Percentiles rank a stretch among this genome's conserved stretches.
These are phyloP conservation scores for Trachythela sp. DNA, from an alignment of 64 coral and sea anemone genomes.

Conservation along the genomic window DNA sequence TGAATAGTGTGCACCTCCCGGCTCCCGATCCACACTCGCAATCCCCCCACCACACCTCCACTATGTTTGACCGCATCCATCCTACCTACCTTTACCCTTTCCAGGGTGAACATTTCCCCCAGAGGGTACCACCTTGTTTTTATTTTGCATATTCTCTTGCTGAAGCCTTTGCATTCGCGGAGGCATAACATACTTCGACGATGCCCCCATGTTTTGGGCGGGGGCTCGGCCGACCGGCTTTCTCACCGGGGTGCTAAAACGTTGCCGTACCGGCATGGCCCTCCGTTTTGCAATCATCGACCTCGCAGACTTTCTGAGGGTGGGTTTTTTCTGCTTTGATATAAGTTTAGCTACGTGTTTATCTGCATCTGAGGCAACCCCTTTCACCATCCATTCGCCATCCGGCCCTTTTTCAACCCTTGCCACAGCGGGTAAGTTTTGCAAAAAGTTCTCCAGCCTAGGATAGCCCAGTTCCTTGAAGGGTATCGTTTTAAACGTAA, in stretches of 20 bases:
- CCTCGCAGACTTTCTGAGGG: slow-evolving; percentile 42
- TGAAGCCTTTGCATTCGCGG: not conserved
- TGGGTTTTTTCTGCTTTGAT: slow-evolving; percentile 84
- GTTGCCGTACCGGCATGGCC: no score
- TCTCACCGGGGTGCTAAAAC: not conserved
- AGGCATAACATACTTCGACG: not conserved
- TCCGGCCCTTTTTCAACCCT: slow-evolving; percentile 45
- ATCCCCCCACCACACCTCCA: no score
- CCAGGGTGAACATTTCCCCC: not conserved
- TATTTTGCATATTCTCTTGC: not conserved
- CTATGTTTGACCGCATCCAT: no score
- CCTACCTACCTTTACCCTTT: not conserved
- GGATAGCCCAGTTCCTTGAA: slow-evolving; percentile 59
- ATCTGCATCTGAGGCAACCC: slow-evolving; percentile 69
- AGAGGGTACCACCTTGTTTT: no score
- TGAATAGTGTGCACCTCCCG: no score
- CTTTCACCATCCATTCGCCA: slow-evolving; percentile 68
- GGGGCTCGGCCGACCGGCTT: not conserved
- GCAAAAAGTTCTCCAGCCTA: slow-evolving; percentile 62
- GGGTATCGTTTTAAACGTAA: slow-evolving; percentile 62
- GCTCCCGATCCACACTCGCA: no score
- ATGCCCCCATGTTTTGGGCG: not conserved
- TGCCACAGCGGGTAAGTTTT: slow-evolving; percentile 71
- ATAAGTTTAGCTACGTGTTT: slow-evolving; percentile 90
- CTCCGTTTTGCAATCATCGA: slow-evolving; percentile 39